phyloP scores from a whole-genome alignment of 1,140 invertebrate genomes.

The Drosophila azteca region DNA sequence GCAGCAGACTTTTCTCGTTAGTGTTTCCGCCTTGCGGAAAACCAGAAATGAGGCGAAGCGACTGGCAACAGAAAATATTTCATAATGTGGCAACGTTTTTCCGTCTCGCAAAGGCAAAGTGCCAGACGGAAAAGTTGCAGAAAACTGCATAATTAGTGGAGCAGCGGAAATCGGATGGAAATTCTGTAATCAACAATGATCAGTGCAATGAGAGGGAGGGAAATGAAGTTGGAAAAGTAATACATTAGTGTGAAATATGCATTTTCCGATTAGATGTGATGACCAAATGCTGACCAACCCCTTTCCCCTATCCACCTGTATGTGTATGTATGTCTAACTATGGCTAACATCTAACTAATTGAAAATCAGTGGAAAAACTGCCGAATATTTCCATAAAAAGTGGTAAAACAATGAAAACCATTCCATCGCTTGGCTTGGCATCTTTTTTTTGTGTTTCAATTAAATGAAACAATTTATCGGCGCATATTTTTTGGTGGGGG shows the following conservation, averaged over 20 bases:
- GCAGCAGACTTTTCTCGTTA: conserved; percentile 64
- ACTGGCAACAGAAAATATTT: conserved; percentile 49
- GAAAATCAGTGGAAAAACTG: neutral
- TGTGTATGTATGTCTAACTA: no score
- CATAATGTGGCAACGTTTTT: conserved; percentile 43
- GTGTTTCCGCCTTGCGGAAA: conserved; percentile 44
- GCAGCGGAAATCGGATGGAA: conserved; percentile 52
- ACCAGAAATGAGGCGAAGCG: conserved; percentile 10
- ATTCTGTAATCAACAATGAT: conserved; percentile 19
- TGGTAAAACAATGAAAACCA: conserved; percentile 14
- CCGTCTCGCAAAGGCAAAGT: conserved; percentile 54
- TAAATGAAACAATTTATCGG: conserved; percentile 56
- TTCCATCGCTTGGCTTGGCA: conserved; percentile 13
- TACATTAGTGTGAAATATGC: conserved; percentile 44
- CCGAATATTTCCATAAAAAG: conserved; percentile 4
- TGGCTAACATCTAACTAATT: neutral
- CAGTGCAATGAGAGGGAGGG: neutral
- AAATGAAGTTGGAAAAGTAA: conserved; percentile 14
- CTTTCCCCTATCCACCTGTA: no score
- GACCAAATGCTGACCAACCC: no score
- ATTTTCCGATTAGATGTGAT: conserved; percentile 27
- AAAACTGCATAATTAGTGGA: conserved; percentile 63
- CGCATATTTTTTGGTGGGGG: conserved; percentile 38
- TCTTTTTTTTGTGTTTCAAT: conserved; percentile 50
- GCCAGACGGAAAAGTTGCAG: conserved; percentile 43